Evolutionary conservation across 2,113 vertebrate species (phyloP), one percentile per base, ranked within the genome.

Genomic region (Heterotis niloticus): DNA sequence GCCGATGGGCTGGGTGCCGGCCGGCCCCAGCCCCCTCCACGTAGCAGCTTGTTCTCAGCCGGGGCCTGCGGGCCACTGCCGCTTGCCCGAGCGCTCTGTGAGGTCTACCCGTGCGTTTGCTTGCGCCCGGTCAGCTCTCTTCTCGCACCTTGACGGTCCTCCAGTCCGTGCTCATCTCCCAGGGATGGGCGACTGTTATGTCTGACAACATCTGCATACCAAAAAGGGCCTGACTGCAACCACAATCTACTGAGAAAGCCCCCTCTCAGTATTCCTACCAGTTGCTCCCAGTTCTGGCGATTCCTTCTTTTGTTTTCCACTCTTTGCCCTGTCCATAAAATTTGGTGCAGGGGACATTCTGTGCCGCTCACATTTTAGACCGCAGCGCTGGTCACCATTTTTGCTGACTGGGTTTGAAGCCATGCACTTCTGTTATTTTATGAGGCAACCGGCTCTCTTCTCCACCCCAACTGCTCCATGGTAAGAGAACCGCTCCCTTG

Each of bases 1-100:
- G 26, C 75, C 0, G 7, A 24, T 11, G 68, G 82, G 81, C 71
- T 67, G 78, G 72, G 82, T 81, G 77, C 57, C 79, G 29, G 0
- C 29, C 52, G 83, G 79, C 34, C 29, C 75, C n/a, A 73, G 67
- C 52, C 54, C 81, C 80, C 76, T 75, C 81, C 76, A 77, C 68
- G 79, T 51, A 29, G 70, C 56, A 74, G 76, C 79, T 34, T 13
- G 34, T 72, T 73, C 64, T 78, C 64, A 28, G 14, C 57, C 24
- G 14, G 67, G 3, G n/a, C 3, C 20, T 24, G 16, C 7, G 1
- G 16, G 26, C 57, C 28, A 20, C 20, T 64, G 64, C 24, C 23
- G 69, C 69, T 26, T 64, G 59, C 20, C 59, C 12, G 24, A 34
- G 34, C 13, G 34, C 60, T 52, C 16, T 69, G 18, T n/a, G 1